Evolutionary conservation across 2,888 invertebrate species (phyloP).

Genomic region (Drosophila algonquin): DNA sequence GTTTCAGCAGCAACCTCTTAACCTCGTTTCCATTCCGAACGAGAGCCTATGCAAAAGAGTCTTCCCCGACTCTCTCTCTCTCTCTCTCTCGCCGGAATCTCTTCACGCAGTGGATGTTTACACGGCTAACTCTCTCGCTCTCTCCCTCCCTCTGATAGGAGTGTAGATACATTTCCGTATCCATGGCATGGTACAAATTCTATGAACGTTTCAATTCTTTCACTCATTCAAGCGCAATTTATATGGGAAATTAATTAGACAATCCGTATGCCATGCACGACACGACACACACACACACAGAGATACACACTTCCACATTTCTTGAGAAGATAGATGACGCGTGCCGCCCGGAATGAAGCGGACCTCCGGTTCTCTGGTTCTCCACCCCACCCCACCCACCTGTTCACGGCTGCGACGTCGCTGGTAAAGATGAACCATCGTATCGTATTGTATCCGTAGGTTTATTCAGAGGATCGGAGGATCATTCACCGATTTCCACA

Average conservation of each 20-base stretch:
- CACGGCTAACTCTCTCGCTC: neutral
- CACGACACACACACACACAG: neutral
- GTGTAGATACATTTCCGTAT: neutral
- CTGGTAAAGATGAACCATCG: slow-evolving; percentile 70
- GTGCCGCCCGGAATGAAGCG: neutral
- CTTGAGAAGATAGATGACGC: neutral
- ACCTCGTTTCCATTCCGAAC: neutral
- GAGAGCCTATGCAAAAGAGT: neutral
- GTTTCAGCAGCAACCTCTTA: neutral
- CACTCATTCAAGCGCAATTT: slow-evolving; percentile 38
- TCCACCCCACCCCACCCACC: slow-evolving; percentile 51
- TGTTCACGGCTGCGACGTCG: slow-evolving; percentile 66
- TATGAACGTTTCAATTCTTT: slow-evolving; percentile 2
- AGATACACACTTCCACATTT: neutral
- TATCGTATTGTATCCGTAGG: neutral
- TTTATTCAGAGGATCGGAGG: neutral
- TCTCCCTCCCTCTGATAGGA: neutral
- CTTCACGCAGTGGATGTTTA: neutral
- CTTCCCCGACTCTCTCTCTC: neutral
- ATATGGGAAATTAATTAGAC: slow-evolving; percentile 46
- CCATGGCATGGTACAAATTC: slow-evolving; percentile 26
- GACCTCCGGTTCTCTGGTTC: neutral
- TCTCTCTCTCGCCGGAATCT: neutral
- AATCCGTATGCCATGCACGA: slow-evolving; percentile 53
- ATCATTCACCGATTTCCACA: slow-evolving; percentile 4